phyloP scores from a whole-genome alignment of 2,113 vertebrate genomes.

The Forbesichthys papilliferus region DNA sequence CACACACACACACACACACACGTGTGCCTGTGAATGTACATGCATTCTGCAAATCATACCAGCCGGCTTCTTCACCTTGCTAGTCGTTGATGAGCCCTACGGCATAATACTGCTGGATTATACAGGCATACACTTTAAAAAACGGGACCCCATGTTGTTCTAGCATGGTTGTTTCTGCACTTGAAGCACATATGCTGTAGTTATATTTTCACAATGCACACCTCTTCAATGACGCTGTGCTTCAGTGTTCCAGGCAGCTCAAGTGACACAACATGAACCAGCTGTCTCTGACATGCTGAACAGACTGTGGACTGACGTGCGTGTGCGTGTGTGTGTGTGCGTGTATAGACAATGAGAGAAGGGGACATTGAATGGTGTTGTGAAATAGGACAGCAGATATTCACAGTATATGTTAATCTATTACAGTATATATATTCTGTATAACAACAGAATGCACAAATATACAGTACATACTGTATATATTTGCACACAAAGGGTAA shows the following conservation, averaged over 20 bases:
- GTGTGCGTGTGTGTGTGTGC: neutral
- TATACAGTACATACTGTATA: neutral
- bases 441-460: too few relatives aligned
- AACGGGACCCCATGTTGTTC: too few relatives aligned
- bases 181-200: neutral
- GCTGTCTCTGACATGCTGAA: slow-evolving; percentile 25
- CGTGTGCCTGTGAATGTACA: neutral
- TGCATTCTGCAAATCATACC: neutral
- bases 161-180: too few relatives aligned
- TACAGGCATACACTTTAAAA: too few relatives aligned
- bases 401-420: neutral
- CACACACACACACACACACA: slow-evolving; percentile 23
- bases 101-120: too few relatives aligned
- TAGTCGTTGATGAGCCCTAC: too few relatives aligned
- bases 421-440: neutral
- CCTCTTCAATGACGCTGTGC: slow-evolving; percentile 12
- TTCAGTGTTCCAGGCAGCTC: slow-evolving; percentile 12
- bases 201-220: neutral
- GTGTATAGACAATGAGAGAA: neutral
- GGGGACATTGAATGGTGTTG: neutral
- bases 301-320: neutral
- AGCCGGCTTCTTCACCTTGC: neutral
- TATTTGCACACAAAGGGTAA: neutral
- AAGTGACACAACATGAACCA: slow-evolving; percentile 6
- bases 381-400: neutral